A percentile compares a stretch with the other conserved stretches of the same genome.
These are phyloP conservation scores for Rissa tridactyla DNA, from an alignment of 2,113 vertebrate species.

Conservation along the genomic window DNA sequence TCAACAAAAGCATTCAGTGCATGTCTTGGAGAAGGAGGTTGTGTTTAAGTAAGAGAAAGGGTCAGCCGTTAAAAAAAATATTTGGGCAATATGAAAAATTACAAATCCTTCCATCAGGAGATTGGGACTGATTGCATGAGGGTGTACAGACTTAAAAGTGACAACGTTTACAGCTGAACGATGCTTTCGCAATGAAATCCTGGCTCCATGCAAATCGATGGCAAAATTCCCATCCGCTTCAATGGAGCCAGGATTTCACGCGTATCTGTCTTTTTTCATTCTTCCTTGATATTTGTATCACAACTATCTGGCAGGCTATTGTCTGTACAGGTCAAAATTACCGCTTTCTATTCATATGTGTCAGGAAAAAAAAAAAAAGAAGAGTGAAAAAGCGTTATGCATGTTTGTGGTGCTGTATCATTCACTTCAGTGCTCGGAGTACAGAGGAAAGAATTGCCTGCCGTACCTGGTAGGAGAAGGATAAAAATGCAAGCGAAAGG, in stretches of 20 bases:
- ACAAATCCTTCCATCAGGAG: constrained; percentile 27
- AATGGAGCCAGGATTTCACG: neutral
- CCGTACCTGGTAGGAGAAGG: neutral
- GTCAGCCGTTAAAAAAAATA: constrained; percentile 12
- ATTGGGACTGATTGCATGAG: neutral
- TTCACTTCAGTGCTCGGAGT: neutral
- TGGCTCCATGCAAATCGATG: constrained; percentile 27
- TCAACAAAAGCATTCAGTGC: constrained; percentile 51
- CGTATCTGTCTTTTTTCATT: constrained; percentile 9
- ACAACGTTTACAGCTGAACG: constrained; percentile 2
- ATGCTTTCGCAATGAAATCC: neutral
- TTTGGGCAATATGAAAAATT: constrained; percentile 45
- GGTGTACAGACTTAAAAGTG: constrained; percentile 8
- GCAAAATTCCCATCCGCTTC: constrained; percentile 7
- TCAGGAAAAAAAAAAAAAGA: neutral
- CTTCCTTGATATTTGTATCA: constrained; percentile 12
- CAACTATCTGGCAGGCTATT: neutral
- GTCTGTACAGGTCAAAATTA: constrained; percentile 23
- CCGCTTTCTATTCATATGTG: neutral
- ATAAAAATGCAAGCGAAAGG: neutral
- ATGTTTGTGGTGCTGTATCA: neutral
- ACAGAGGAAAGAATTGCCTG: neutral
- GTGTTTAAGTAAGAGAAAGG: constrained; percentile 48
- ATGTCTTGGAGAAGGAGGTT: neutral
- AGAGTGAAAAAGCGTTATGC: neutral